A percentile compares a stretch with the other conserved stretches of the same genome.
phyloP scores from a whole-genome alignment of 2,797 vertebrate genomes.

The Sphenopsis melanotis region DNA sequence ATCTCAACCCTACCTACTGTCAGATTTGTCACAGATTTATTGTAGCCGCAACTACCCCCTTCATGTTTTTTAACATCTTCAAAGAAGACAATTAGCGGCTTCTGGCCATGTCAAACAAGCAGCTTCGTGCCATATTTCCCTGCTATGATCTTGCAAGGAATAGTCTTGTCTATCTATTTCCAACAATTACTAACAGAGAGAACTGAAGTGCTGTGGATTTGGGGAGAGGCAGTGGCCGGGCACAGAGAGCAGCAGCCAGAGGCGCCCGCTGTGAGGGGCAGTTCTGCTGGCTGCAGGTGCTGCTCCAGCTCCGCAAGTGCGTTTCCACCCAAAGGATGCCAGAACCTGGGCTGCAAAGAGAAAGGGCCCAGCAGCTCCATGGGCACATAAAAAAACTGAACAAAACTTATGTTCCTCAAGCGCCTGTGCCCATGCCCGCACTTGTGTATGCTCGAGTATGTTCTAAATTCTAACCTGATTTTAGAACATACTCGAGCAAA shows the following conservation, averaged over 20 bases:
- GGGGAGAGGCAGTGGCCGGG: not conserved
- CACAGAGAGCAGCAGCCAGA: not conserved
- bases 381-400: not conserved
- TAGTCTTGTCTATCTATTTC: not conserved
- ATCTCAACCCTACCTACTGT: not conserved
- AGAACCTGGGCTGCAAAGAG: fast-evolving
- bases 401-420: not conserved
- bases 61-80: not conserved
- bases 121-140: not conserved
- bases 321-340: fast-evolving
- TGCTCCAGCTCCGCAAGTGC: fast-evolving
- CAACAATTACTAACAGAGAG: fast-evolving
- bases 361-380: not conserved
- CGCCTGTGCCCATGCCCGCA: too few species aligned
- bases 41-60: not conserved
- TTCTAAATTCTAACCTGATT: too few species aligned
- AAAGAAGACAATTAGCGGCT: not conserved
- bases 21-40: not conserved
- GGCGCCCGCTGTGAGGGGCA: not conserved
- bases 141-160: fast-evolving
- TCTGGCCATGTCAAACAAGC: not conserved
- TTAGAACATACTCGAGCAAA: too few species aligned
- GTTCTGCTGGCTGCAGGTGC: not conserved
- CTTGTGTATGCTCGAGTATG: too few species aligned
- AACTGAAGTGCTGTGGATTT: fast-evolving